Percentiles rank a stretch among this genome's conserved stretches.
Evolutionary conservation across 2,888 invertebrate species (phyloP).

Genomic region (Pandemis heparana): DNA sequence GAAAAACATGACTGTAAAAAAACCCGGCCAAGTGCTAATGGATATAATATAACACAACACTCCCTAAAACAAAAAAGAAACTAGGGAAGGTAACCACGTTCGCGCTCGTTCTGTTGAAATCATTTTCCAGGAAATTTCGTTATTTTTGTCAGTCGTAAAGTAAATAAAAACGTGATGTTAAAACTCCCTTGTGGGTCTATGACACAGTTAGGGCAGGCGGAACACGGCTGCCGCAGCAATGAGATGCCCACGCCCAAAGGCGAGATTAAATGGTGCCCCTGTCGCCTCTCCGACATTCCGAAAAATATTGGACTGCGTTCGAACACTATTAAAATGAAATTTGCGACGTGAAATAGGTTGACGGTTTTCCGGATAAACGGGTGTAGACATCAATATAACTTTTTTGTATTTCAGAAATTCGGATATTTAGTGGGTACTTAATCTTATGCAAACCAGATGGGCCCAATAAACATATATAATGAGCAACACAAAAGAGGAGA

Average conservation of each 20-base stretch:
- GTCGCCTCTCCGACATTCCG: slow-evolving; percentile 62
- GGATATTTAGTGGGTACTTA: not conserved
- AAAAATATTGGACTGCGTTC: slow-evolving; percentile 70
- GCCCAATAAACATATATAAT: not conserved
- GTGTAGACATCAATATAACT: not conserved
- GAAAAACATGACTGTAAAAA: too few species aligned
- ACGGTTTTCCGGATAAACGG: slow-evolving; percentile 2
- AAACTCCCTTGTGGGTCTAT: slow-evolving; percentile 26
- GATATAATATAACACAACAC: not conserved
- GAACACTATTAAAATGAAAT: slow-evolving; percentile 64
- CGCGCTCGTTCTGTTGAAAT: not conserved
- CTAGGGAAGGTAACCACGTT: not conserved
- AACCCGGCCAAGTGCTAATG: not conserved
- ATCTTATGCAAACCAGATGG: not conserved
- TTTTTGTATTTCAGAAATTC: not conserved
- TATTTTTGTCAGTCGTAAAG: slow-evolving; percentile 15
- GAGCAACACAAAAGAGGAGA: not conserved
- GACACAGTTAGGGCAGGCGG: slow-evolving; percentile 27
- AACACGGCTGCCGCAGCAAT: slow-evolving; percentile 55
- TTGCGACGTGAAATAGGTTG: slow-evolving; percentile 43
- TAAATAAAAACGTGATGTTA: slow-evolving; percentile 36
- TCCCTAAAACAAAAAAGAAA: not conserved
- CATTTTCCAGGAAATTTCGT: slow-evolving; percentile 11
- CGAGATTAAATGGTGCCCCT: slow-evolving; percentile 66
- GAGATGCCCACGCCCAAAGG: slow-evolving; percentile 59